Conservation (phyloP, 2,888 invertebrate species). For the Oligia strigilis region DNA sequence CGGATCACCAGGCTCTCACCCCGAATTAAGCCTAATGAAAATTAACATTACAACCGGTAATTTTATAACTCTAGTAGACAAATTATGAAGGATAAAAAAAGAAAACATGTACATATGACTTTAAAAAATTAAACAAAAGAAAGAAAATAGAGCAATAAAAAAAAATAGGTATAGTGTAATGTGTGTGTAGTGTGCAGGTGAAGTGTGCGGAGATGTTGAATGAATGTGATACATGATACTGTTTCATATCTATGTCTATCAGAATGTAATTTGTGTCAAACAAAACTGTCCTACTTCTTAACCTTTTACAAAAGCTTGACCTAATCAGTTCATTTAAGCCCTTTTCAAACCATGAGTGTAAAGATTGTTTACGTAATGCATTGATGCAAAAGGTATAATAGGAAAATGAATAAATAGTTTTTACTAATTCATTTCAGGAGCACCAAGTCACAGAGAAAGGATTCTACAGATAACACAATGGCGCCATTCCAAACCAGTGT, state of each 20-base stretch:
- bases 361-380: not conserved
- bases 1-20: too few species aligned
- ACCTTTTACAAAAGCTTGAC: not conserved
- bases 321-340: not conserved
- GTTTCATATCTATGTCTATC: not conserved
- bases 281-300: not conserved
- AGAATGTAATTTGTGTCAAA: not conserved
- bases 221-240: too few species aligned
- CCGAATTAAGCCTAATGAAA: too few species aligned
- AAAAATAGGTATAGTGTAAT: too few species aligned
- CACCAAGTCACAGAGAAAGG: conserved; percentile 92
- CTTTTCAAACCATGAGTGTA: not conserved
- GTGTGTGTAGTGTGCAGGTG: too few species aligned
- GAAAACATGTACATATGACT: too few species aligned
- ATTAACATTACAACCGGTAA: too few species aligned
- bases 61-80: too few species aligned
- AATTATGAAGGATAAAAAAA: too few species aligned
- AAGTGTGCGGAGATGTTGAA: too few species aligned
- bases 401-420: not conserved
- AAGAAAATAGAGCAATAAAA: too few species aligned
- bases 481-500: conserved; percentile 97
- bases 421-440: conserved; percentile 83
- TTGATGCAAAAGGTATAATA: not conserved
- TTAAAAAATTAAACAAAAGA: too few species aligned
- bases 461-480: conserved; percentile 92